Base-by-base conservation (phyloP, 2,888 invertebrate genomes). In the Ephialtes manifestator region DNA sequence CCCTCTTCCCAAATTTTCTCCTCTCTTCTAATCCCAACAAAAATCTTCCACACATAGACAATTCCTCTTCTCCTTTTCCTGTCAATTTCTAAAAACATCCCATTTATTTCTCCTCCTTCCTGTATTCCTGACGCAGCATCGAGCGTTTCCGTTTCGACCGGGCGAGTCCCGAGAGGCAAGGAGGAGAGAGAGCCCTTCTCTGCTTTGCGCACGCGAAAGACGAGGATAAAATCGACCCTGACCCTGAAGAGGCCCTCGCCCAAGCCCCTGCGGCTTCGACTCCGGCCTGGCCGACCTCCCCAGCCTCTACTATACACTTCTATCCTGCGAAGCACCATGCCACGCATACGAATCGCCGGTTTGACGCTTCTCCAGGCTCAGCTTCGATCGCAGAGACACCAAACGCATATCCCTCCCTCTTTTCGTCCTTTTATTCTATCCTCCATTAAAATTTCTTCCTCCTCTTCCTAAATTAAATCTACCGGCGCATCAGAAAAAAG, bases 261-360 rank as follows among this genome's bases (percentile, higher is more conserved):
- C 68, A 46, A 20, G 55, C 58, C 53, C 24, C 35, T 39, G 51
- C 51, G 65, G 63, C 60, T 18, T 18, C 48, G 24, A 5, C 63
- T 48, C 28, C 55, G 10, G 18, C 55, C 46, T 35, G 8, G 18
- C 46, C 70, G 35, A 55, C 18, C 48, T 55, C 67, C 58, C 46
- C 65, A 55, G n/a, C 15, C 53, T n/a, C 20, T 39, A 28, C 35
- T 60, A 2, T 28, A 31, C 15, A 13, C 31, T 58, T n/a, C 77
- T 51, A 53, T 39, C 71, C 75, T 65, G 72, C 77, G 81, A 60
- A 77, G 74, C 81, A 81, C 81, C 77, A 63, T 60, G 84, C 84
- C 84, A 81, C 84, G 84, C 84, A 84, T 84, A 84, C 81, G 81
- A 84, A 78, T 81, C 81, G 81, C 68, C 68, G 68, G 58, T 77